A percentile compares a stretch with the other conserved stretches of the same genome.
phyloP scores from a whole-genome alignment of 2,888 invertebrate genomes.

The Blastobasis adustella region DNA sequence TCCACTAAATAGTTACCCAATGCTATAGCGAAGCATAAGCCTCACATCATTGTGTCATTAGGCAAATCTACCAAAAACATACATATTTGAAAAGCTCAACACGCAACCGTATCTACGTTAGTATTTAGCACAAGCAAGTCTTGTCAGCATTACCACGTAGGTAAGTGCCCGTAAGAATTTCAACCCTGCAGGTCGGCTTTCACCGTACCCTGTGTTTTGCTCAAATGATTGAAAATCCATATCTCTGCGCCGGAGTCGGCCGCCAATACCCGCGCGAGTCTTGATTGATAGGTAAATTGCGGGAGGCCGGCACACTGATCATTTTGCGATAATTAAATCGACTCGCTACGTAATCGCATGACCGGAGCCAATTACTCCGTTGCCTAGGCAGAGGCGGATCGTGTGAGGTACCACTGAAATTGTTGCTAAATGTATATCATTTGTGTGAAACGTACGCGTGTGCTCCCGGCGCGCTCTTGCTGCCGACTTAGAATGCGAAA shows the following conservation, averaged over 20 bases:
- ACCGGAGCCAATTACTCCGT: conserved; percentile 66
- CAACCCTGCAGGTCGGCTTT: conserved; percentile 28
- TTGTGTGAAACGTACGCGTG: conserved; percentile 58
- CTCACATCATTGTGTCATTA: too few species aligned
- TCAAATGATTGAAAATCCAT: conserved; percentile 46
- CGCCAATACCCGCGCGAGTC: conserved; percentile 43
- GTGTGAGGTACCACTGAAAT: conserved; percentile 59
- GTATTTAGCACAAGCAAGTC: background rate
- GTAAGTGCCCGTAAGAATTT: conserved; percentile 18
- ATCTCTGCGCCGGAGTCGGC: conserved; percentile 28
- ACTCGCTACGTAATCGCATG: conserved; percentile 72
- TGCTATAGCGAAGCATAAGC: background rate
- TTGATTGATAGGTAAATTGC: conserved; percentile 75
- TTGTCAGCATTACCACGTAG: background rate
- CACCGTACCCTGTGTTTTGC: conserved; percentile 33
- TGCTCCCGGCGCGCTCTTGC: conserved; percentile 37
- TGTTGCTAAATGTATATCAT: conserved; percentile 55
- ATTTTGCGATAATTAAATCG: conserved; percentile 74
- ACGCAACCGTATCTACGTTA: background rate
- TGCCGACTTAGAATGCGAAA: conserved; percentile 8
- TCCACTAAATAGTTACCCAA: background rate
- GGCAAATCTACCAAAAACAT: too few species aligned
- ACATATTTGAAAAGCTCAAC: too few species aligned
- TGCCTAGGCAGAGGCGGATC: conserved; percentile 65
- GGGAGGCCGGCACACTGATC: conserved; percentile 65